Percentiles rank a stretch among this genome's conserved stretches.
These are phyloP conservation scores for Altica lythri DNA, from an alignment of 2,888 invertebrate species.

Conservation along the genomic window DNA sequence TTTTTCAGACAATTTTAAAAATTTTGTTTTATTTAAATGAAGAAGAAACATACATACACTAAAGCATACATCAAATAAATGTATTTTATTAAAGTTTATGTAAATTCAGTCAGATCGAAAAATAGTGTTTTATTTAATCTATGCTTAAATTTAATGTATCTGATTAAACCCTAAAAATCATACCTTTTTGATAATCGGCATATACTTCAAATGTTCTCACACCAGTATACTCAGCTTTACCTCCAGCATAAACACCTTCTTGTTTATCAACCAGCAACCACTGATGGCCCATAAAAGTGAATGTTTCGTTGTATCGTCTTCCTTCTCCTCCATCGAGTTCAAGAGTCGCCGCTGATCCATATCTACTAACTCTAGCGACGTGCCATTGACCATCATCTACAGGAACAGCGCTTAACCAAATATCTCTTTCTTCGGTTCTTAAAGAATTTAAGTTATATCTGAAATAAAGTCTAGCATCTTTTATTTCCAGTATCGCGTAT, in stretches of 20 bases:
- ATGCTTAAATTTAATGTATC: too few relatives aligned
- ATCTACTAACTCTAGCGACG: slow-evolving; percentile 86
- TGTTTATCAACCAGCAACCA: slow-evolving; percentile 92
- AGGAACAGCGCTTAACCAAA: slow-evolving; percentile 86
- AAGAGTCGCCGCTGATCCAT: slow-evolving; percentile 89
- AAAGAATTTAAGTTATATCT: slow-evolving; percentile 91
- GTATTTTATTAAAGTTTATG: too few relatives aligned
- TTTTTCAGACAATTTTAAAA: too few relatives aligned
- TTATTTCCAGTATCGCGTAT: slow-evolving; percentile 89
- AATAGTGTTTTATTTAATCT: too few relatives aligned
- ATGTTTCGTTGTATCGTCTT: slow-evolving; percentile 89
- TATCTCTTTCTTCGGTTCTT: slow-evolving; percentile 86
- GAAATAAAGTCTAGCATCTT: slow-evolving; percentile 87
- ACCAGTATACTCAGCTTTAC: slow-evolving; percentile 93
- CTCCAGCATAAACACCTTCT: slow-evolving; percentile 94
- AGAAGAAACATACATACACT: too few relatives aligned
- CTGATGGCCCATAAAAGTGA: slow-evolving; percentile 87
- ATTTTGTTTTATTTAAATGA: too few relatives aligned
- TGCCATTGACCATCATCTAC: slow-evolving; percentile 98
- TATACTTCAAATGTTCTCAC: slow-evolving; percentile 93
- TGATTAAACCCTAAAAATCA: slow-evolving; percentile 23
- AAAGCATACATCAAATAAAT: too few relatives aligned
- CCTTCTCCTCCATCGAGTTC: slow-evolving; percentile 96
- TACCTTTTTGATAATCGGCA: slow-evolving; percentile 92
- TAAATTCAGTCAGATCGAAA: too few relatives aligned